Conservation (phyloP, 2,113 vertebrate species). For the Oxyura jamaicensis region DNA sequence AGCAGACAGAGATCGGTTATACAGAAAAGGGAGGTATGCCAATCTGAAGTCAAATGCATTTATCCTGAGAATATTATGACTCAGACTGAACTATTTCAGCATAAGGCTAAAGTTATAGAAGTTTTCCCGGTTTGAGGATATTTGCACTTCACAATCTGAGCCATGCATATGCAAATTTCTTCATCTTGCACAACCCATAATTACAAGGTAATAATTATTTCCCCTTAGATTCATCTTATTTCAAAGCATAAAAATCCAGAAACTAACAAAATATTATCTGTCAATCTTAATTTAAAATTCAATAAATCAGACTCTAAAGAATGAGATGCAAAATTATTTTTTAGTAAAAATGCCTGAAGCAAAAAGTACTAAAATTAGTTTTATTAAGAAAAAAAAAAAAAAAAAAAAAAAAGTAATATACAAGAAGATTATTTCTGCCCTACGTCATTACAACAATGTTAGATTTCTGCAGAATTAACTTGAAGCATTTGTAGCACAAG, state of each 20-base stretch:
- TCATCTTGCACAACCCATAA: not conserved
- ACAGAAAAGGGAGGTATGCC: not conserved
- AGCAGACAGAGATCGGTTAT: not conserved
- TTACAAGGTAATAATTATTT: not conserved
- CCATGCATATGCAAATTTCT: not conserved
- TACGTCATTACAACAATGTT: not conserved
- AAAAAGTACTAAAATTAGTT: not conserved
- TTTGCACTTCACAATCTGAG: not conserved
- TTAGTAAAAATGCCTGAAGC: not conserved
- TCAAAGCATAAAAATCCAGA: not conserved
- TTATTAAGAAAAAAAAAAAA: not conserved
- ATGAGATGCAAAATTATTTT: not conserved
- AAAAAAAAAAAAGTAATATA: not conserved
- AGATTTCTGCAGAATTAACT: not conserved
- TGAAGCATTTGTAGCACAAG: not conserved
- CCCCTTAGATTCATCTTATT: not conserved
- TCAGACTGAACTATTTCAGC: not conserved
- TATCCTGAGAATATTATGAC: not conserved
- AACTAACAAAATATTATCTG: not conserved
- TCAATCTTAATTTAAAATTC: not conserved
- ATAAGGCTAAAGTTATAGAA: not conserved
- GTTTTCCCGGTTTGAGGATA: not conserved
- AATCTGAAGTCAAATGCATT: not conserved
- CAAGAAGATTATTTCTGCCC: not conserved
- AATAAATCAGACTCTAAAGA: not conserved